These are phyloP conservation scores for Drosophila yakuba DNA, from an alignment of 1,140 invertebrate genomes.

Conservation along the genomic window DNA sequence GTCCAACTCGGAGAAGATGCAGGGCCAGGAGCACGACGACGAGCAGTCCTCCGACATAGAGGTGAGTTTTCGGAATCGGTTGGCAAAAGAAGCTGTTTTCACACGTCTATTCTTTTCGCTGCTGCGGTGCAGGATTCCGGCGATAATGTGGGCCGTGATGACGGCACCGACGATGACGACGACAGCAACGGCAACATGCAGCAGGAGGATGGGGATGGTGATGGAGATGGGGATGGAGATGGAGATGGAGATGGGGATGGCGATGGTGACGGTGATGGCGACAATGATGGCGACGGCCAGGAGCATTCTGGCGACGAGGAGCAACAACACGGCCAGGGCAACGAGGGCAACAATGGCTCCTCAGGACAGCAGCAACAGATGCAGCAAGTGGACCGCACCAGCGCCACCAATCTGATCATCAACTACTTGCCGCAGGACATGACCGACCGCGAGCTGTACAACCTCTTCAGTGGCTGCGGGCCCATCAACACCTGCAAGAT, in stretches of 20 bases:
- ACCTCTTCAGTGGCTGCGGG: conserved; percentile 94
- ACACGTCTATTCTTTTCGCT: neutral
- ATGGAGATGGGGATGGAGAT: no score
- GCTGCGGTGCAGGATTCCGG: conserved; percentile 17
- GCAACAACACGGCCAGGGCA: conserved; percentile 12
- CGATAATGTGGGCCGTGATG: conserved; percentile 27
- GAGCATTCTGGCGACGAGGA: conserved; percentile 27
- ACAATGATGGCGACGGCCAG: conserved; percentile 12
- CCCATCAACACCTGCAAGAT: conserved; percentile 95
- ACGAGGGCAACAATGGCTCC: neutral
- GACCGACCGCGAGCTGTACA: conserved; percentile 95
- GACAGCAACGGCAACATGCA: conserved; percentile 13
- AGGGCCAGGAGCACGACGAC: conserved; percentile 37
- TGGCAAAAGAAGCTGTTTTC: neutral
- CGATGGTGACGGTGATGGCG: no score
- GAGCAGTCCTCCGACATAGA: conserved; percentile 41
- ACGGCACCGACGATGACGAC: conserved; percentile 22
- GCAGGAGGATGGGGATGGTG: neutral
- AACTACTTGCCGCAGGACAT: conserved; percentile 98
- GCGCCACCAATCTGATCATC: conserved; percentile 94
- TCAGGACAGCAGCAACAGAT: conserved; percentile 7
- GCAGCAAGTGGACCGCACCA: conserved; percentile 50
- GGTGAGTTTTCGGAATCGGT: conserved; percentile 1
- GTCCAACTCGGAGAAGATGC: conserved; percentile 47
- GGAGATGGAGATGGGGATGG: neutral